These are phyloP conservation scores for Corydoras sp. DNA, from an alignment of 2,113 vertebrate genomes.

Conservation along the genomic window DNA sequence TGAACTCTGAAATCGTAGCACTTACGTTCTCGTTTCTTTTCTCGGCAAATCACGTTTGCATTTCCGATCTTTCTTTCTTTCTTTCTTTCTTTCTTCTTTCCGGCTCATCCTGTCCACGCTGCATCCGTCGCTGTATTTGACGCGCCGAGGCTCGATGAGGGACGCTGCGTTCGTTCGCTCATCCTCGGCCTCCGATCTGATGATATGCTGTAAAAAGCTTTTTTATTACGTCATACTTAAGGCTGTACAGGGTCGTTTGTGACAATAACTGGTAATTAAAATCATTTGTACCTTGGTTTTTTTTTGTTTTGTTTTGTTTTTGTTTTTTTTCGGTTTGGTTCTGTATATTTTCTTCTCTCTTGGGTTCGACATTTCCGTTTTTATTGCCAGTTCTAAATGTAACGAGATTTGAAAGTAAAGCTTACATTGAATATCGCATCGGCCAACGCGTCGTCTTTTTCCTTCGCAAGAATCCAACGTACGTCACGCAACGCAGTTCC, in stretches of 20 bases:
- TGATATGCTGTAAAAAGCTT: conserved; percentile 99
- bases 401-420: conserved; percentile 99
- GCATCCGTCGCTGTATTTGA: conserved; percentile 73
- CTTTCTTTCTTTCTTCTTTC: conserved; percentile 60
- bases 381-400: conserved; percentile 99
- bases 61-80: conserved; percentile 45
- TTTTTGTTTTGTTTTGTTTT: conserved; percentile 14
- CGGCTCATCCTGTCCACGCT: conserved; percentile 69
- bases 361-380: conserved; percentile 76
- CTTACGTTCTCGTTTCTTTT: conserved; percentile 57
- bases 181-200: conserved; percentile 72
- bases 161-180: conserved; percentile 58
- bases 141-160: conserved; percentile 66
- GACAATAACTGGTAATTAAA: conserved; percentile 94
- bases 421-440: conserved; percentile 84
- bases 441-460: conserved; percentile 34
- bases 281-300: conserved; percentile 65
- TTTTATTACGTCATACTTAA: conserved; percentile 87
- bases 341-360: conserved; percentile 58
- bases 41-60: conserved; percentile 62
- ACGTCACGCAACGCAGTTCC: too few species aligned
- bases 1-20: conserved; percentile 60
- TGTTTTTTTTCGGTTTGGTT: conserved; percentile 56
- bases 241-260: conserved; percentile 99
- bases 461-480: background rate